These are phyloP conservation scores for Pelecanus crispus DNA, from an alignment of 2,113 vertebrate genomes.

Conservation along the genomic window DNA sequence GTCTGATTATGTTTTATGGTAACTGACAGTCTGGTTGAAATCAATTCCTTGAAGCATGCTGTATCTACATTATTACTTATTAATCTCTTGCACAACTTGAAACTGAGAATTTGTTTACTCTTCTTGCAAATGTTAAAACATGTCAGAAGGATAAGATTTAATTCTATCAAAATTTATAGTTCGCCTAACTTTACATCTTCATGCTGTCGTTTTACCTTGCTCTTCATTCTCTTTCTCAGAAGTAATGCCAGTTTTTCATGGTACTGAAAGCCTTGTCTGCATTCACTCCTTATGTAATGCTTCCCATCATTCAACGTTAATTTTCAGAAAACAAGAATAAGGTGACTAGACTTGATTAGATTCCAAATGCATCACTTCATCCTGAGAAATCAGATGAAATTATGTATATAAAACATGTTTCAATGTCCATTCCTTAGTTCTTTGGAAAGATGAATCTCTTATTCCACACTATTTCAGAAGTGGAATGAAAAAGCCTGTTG, in stretches of 20 bases:
- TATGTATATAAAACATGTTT: not conserved
- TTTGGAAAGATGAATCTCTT: not conserved
- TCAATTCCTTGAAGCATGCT: not conserved
- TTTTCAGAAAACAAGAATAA: not conserved
- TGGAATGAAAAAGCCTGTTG: not conserved
- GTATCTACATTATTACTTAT: not conserved
- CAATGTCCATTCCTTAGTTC: not conserved
- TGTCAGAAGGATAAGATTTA: not conserved
- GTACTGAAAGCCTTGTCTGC: not conserved
- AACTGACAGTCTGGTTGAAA: not conserved
- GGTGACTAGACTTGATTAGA: not conserved
- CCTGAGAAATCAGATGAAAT: not conserved
- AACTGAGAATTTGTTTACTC: not conserved
- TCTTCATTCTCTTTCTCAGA: not conserved
- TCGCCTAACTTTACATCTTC: not conserved
- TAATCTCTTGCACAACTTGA: not conserved
- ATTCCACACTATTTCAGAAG: not conserved
- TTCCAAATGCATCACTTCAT: not conserved
- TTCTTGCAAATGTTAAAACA: not conserved
- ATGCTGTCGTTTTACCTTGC: not conserved
- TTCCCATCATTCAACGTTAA: not conserved
- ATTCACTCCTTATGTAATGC: not conserved
- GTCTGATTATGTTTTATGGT: not conserved
- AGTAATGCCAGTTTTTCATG: accelerated
- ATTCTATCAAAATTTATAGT: not conserved